Base-by-base conservation (phyloP, 2,113 vertebrate species). In the Cynopterus brachyotis region DNA sequence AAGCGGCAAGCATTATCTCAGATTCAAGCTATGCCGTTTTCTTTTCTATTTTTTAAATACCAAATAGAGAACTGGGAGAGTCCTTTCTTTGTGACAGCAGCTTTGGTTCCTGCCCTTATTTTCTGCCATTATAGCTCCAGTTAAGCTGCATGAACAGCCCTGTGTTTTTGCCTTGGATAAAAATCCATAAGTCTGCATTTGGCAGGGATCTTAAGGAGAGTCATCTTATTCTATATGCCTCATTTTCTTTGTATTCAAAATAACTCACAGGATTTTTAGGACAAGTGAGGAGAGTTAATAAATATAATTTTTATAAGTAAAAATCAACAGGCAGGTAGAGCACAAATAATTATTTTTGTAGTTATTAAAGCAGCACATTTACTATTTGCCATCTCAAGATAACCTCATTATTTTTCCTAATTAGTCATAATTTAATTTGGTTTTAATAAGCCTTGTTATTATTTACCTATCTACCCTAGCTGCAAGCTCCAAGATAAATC, bases 11-110 rank as follows among this genome's bases (percentile, higher is more conserved):
- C 90, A 97, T 97, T 97, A 97, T 92, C 96, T 97, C 94, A 97
- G 94, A 97, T 92, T 98, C 96, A 96, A 97, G 96, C 97, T 95
- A 96, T 91, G 96, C 67, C 13, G 2, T 92, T 96, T 94, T 92
- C 95, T 62, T 91, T 97, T 95, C 94, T 97, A 91, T 97, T 98
- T 98, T 97, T 97, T 97, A 98, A 97, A 98, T 97, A 96, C 95
- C 94, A 98, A 96, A 94, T 70, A 92, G 92, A 97, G 96, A 96
- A 88, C 64, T 19, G 66, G 88, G 84, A 97, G 88, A 98, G 72
- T 78, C 55, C 35, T 97, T 97, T 96, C 95, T 97, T 92, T 97
- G 89, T 97, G 92, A 95, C 80, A 95, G 96, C 35, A 50, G 95
- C 96, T 97, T 97, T 97, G 92, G 95, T 95, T 94, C 79, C 88